Base-by-base conservation (phyloP, 92 coral and sea anemone genomes). In the Epizoanthus ramosus region DNA sequence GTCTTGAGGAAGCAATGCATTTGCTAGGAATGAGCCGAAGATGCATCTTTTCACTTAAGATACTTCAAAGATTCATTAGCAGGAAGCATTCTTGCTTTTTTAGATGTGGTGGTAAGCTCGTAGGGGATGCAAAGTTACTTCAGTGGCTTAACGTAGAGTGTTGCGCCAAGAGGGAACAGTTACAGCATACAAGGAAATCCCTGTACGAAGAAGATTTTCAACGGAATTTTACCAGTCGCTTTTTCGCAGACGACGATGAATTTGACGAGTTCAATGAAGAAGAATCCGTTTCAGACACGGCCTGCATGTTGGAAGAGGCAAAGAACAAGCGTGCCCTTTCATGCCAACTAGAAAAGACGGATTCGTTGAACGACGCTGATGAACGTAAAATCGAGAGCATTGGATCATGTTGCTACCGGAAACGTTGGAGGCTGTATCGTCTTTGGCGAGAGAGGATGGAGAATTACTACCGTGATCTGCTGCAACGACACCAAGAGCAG, bases 391-490 rank as follows among this genome's bases (percentile, higher is more conserved):
- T 50, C 10, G 17, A 28, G 22, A 66, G 65, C 24, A 69, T 66
- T 53, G 64, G 16, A n/a, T 16, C 33, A 8, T 66, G 64, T 53
- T 4, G 28, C 37, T 18, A n/a, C 53, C 53, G 59, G 3, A 76
- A 89, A 6, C 84, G 97, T 10, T 93, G 98, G 98, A 77, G 69
- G 59, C 85, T 95, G 35, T 95, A 95, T 74, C 85, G 91, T 39
- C 74, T 91, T 23, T 95, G 98, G 98, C 89, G 89, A 15, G 68
- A 86, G 70, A 75, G 91, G 72, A 72, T 95, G 75, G 89, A 89
- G 67, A 52, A 53, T 21, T 0, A 80, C n/a, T 88, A 80, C 57
- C 86, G 74, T 10, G 5, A 73, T 43, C 66, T 61, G 24, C 85
- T 95, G 69, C 73, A 75, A 59, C 18, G 86, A 0, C 43, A 80